Evolutionary conservation across 2,888 invertebrate genomes (phyloP).

Genomic region (Ochropleura plecta): DNA sequence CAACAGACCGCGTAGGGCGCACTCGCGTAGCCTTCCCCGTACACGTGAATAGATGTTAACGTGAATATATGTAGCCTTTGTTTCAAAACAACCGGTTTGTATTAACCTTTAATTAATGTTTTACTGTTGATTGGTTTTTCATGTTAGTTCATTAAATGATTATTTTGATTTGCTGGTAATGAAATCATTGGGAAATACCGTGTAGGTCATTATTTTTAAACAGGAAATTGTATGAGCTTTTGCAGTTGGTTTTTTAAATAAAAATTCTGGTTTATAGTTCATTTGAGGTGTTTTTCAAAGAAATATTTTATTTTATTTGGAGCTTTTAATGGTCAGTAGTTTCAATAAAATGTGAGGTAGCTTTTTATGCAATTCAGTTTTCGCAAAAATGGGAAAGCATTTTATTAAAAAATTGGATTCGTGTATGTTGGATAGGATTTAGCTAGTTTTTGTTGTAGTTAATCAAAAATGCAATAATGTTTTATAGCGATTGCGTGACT

Average conservation of each 20-base stretch:
- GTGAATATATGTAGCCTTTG: constrained; percentile 46
- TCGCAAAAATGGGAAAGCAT: constrained; percentile 13
- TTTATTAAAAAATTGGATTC: not conserved
- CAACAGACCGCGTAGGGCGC: constrained; percentile 59
- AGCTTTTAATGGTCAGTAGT: not conserved
- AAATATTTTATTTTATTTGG: not conserved
- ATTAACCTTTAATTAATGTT: constrained; percentile 39
- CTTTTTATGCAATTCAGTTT: constrained; percentile 8
- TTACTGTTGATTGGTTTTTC: constrained; percentile 19
- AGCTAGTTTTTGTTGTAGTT: constrained; percentile 1
- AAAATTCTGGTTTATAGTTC: not conserved
- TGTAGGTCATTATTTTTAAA: constrained; percentile 1
- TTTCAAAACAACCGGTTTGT: constrained; percentile 62
- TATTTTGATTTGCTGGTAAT: constrained; percentile 6
- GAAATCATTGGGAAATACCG: constrained; percentile 20
- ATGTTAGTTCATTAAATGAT: constrained; percentile 11
- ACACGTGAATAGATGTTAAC: constrained; percentile 33
- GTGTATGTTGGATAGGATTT: constrained; percentile 29
- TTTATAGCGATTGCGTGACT: constrained; percentile 10
- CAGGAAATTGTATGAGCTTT: not conserved
- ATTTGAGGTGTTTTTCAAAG: not conserved
- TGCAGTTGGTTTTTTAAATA: not conserved
- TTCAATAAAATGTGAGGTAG: not conserved
- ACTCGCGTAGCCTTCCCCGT: constrained; percentile 43
- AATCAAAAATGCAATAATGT: constrained; percentile 7